These are phyloP conservation scores for Toxotes chatareus DNA, from an alignment of 2,113 vertebrate species.

Conservation along the genomic window DNA sequence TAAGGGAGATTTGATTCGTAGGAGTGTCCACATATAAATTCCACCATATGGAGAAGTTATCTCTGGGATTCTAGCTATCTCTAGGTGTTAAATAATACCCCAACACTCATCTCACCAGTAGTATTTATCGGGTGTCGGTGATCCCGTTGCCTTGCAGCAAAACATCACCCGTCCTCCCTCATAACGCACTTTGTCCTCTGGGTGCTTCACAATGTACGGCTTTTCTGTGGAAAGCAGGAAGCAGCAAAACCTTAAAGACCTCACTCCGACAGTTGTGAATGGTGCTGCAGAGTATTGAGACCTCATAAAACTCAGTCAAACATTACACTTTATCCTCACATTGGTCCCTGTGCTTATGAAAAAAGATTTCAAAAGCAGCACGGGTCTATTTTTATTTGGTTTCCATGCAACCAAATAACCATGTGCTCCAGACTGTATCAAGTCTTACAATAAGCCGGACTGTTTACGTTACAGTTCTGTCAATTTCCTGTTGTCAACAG, in stretches of 20 bases:
- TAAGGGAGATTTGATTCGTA: neutral
- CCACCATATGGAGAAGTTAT: neutral
- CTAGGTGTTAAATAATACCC: neutral
- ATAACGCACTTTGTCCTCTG: slow-evolving; percentile 88
- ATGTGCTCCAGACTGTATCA: slow-evolving; percentile 24
- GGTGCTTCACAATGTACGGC: slow-evolving; percentile 92
- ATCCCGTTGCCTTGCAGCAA: slow-evolving; percentile 93
- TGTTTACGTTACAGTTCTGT: slow-evolving; percentile 45
- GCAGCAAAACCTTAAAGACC: slow-evolving; percentile 31
- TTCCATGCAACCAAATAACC: slow-evolving; percentile 45
- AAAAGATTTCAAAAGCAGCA: slow-evolving; percentile 56
- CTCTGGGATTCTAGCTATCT: neutral
- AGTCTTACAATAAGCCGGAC: slow-evolving; percentile 29
- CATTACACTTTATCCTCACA: slow-evolving; percentile 34
- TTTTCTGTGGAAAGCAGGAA: slow-evolving; percentile 84
- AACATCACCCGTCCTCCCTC: slow-evolving; percentile 90
- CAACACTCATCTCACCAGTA: slow-evolving; percentile 88
- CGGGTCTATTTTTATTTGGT: slow-evolving; percentile 62
- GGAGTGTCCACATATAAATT: neutral
- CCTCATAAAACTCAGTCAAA: slow-evolving; percentile 55
- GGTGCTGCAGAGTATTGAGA: slow-evolving; percentile 34
- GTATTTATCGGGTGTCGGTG: slow-evolving; percentile 90
- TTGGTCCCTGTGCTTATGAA: slow-evolving; percentile 43
- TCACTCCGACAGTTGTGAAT: slow-evolving; percentile 28
- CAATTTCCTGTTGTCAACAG: slow-evolving; percentile 43